Evolutionary conservation across 37 sponge, comb jelly and placozoan genomes (phyloP).

Genomic region (Oopsacas minuta): DNA sequence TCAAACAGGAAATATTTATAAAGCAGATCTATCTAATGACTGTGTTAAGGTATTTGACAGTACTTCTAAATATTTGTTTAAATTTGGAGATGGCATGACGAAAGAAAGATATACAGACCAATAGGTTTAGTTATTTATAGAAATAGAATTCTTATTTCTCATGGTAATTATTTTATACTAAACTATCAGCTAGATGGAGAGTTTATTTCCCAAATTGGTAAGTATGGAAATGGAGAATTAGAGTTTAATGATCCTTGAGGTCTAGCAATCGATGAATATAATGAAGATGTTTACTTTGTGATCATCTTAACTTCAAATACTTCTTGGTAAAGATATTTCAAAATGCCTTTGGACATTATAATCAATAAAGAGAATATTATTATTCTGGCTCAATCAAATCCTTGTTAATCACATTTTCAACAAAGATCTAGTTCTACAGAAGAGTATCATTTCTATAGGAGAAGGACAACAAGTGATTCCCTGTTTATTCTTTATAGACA

Average conservation of each 20-base stretch:
- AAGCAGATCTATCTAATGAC: not conserved
- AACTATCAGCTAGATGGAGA: not conserved
- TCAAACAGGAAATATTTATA: not conserved
- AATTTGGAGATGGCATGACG: not conserved
- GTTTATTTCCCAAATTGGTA: not conserved
- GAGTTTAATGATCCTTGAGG: not conserved
- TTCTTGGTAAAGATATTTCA: too few relatives aligned
- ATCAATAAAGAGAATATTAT: too few relatives aligned
- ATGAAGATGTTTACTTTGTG: not conserved
- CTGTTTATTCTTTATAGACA: too few relatives aligned
- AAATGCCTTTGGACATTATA: too few relatives aligned
- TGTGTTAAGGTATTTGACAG: not conserved
- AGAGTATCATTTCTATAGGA: too few relatives aligned
- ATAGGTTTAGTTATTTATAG: not conserved
- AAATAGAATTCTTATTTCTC: not conserved
- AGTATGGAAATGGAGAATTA: not conserved
- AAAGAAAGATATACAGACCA: not conserved
- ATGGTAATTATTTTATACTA: not conserved
- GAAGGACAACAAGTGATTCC: too few relatives aligned
- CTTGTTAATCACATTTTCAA: too few relatives aligned
- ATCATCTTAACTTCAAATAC: too few relatives aligned
- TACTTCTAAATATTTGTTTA: not conserved
- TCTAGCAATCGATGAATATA: not conserved
- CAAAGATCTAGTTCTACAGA: too few relatives aligned
- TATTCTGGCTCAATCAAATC: too few relatives aligned